phyloP scores from a whole-genome alignment of 2,797 vertebrate genomes.

The Chelidonichthys spinosus region DNA sequence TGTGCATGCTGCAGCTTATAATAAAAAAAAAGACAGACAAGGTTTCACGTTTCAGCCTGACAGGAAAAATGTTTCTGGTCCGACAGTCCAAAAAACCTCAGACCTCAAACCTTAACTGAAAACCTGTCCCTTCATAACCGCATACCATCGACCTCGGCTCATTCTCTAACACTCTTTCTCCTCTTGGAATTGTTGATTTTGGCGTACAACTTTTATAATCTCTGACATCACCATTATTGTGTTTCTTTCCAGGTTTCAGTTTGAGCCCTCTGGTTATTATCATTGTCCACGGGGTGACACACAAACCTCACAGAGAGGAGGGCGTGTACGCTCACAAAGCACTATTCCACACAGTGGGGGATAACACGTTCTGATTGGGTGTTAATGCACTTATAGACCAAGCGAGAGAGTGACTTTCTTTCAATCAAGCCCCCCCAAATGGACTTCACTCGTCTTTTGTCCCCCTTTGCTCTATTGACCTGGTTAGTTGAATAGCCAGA shows the following conservation, averaged over 20 bases:
- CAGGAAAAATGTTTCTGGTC: background rate
- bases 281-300: slow-evolving; percentile 40
- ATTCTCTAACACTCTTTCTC: background rate
- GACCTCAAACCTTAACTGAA: too few relatives aligned
- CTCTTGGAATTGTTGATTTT: background rate
- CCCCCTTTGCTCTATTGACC: slow-evolving; percentile 60
- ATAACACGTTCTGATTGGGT: slow-evolving; percentile 15
- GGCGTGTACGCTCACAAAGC: slow-evolving; percentile 41
- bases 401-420: slow-evolving; percentile 30
- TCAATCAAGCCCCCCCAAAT: slow-evolving; percentile 10
- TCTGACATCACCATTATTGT: too few relatives aligned
- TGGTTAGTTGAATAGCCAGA: slow-evolving; percentile 66
- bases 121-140: background rate
- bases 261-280: slow-evolving; percentile 46
- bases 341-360: background rate
- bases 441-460: slow-evolving; percentile 48
- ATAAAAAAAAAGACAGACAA: slow-evolving; percentile 21
- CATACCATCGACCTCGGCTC: background rate
- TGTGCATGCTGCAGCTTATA: background rate
- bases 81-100: background rate
- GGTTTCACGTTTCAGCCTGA: slow-evolving; percentile 43
- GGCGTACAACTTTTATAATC: too few relatives aligned
- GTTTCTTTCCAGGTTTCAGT: slow-evolving; percentile 42
- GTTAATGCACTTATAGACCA: slow-evolving; percentile 10
- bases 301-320: slow-evolving; percentile 24